Base-by-base conservation (phyloP, 2,797 vertebrate species). In the Hoplostethus atlanticus region DNA sequence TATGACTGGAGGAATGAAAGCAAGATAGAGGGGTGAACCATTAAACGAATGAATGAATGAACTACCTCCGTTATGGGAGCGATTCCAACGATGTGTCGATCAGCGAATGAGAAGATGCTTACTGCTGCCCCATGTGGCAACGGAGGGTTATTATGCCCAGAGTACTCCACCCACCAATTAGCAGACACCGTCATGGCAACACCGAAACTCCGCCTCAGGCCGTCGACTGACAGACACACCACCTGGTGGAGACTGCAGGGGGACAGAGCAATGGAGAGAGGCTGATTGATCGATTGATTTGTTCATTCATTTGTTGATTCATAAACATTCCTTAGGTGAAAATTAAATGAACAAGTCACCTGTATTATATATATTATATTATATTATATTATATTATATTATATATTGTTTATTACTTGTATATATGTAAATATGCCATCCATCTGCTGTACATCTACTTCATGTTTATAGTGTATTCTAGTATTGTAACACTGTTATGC, bases 161-260 rank as follows among this genome's bases (percentile, higher is more conserved):
- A 90, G 58, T 92, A 93, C 82, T 94, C 94, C 77, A 94, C 89
- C 91, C 89, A 92, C 94, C 93, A 95, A 61, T 77, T 76, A n/a
- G 83, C 90, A 3, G 81, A 51, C 50, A 94, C 86, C 0, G 89
- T 88, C 91, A 93, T 93, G 9, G 92, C 93, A 11, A 93, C 87
- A 0, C 89, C 84, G 1, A 93, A 93, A 57, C 84, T 92, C 52
- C 70, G 84, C 58, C 71, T 76, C 52, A 92, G 60, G 55, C 84
- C 85, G 0, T 91, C 73, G 0, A 94, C 71, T 21, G 91, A 92
- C 54, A 95, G 79, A 83, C 92, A 94, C 7, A 85, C 89, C 38
- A 93, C 84, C 75, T 93, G 91, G 52, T 80, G 85, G 61, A 89
- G 61, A 60, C 93, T 95, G 87, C 60, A 55, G 64, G 21, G n/a